Base-by-base conservation (phyloP, 2,797 vertebrate species). In the Siniperca scherzeri region DNA sequence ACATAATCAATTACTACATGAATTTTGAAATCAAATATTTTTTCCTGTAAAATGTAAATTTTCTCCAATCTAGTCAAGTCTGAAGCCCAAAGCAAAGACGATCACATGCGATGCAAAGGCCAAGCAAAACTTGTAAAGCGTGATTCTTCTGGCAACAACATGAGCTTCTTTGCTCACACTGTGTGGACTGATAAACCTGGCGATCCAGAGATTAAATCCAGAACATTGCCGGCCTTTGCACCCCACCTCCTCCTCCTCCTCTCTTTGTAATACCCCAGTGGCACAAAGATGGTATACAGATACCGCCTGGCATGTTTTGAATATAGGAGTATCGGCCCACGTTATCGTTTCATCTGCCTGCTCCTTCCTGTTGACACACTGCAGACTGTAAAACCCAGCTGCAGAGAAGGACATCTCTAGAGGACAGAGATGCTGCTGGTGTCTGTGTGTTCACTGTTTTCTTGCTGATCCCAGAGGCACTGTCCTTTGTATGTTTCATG, bases 301-400 rank as follows among this genome's bases (percentile, higher is more conserved):
- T 83, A 85, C 36, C 1, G 27, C 9, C 9, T 8, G n/a, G 33
- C 57, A 30, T 90, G 88, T 91, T 92, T 85, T 85, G 72, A 88
- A 91, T 84, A 89, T 86, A 73, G 53, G 13, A 74, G 74, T 78
- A 84, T 85, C 7, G 1, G 73, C 78, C 87, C 57, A 64, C 44
- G 10, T 77, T 80, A 91, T 91, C 87, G 36, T 61, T 71, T 84
- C 57, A 91, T 93, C 91, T 69, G 60, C 72, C 77, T 21, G 74
- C 88, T 81, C n/a, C 86, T 90, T 92, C 89, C 89, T 91, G 91
- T 86, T 89, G 85, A 86, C 71, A 62, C 78, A 27, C 46, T 44
- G 36, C 60, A 38, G 65, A 52, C 66, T 42, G 27, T 30, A 42
- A 56, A 48, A 22, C 53, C 17, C 19, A 4, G n/a, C 77, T 25